Evolutionary conservation across 2,113 vertebrate species (phyloP), one percentile per base, ranked within the genome.

Genomic region (Guaruba guarouba): DNA sequence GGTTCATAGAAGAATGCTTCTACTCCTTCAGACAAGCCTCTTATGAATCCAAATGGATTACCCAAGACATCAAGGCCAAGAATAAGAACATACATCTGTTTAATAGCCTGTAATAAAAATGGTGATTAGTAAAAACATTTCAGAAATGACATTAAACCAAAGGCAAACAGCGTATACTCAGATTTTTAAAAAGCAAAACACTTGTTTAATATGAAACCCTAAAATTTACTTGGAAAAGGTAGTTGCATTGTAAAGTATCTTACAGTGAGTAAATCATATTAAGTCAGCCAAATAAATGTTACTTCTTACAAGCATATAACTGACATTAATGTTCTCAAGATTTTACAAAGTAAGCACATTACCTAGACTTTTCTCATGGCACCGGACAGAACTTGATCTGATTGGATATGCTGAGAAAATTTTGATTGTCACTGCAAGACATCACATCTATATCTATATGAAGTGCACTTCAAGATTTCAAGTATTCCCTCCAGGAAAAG

Each of bases 1-100:
- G 99, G 99, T 95, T 99, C 99, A 97, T 99, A 99, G 96, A 99
- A 99, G 96, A 99, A 99, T 29, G 99, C 99, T 97, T 99, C 99
- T 19, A 99, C 99, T 66, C 99, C 99, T 98, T 99, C 99, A 43
- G 99, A 99, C 92, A 99, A 98, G 82, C 99, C 99, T 95, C 99
- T 98, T 96, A 99, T 99, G 94, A 99, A 98, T 59, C 99, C 99
- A 96, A 99, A 99, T 14, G 99, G 99, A 97, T 99, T 99, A 87
- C 99, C 99, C 93, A 99, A 98, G n/a, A 99, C 99, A 93, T 99
- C 99, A 97, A 99, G 98, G 71, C 99, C 99, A 96, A 99, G 98
- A 95, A 99, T 99, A 88, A 99, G 98, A 85, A 99, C 99, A 76
- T 99, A 99, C 99, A 99, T 99, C 96, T 99, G 99, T 90, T 98